Conservation (phyloP, 2,797 vertebrate species). For the Presbytis comata region DNA sequence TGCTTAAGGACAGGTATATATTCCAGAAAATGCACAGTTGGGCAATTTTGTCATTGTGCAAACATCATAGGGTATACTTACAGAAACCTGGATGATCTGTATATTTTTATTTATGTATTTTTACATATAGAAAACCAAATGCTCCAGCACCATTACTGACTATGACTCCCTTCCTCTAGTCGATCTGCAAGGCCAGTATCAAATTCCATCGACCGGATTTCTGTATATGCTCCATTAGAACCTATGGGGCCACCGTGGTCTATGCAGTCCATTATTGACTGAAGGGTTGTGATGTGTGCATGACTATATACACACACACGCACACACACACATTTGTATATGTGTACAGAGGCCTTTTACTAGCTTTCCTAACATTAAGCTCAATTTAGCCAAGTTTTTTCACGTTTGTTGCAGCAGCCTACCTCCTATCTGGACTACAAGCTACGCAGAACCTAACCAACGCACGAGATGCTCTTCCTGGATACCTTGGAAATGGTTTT, state of each 20-base stretch:
- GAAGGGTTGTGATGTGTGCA: background rate
- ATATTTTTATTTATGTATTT: background rate
- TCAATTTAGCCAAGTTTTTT: background rate
- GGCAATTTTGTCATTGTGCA: background rate
- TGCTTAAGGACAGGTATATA: background rate
- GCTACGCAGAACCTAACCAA: background rate
- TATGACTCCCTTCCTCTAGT: background rate
- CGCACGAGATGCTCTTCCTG: background rate
- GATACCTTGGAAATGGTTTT: background rate
- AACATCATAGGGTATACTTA: background rate
- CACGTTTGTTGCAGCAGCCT: background rate
- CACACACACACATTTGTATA: background rate
- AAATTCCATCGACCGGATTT: background rate
- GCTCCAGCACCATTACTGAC: background rate
- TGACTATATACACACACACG: background rate
- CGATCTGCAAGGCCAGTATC: background rate
- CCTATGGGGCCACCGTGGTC: no score
- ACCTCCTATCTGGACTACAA: background rate
- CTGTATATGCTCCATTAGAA: background rate
- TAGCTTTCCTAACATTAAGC: background rate
- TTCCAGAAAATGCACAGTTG: background rate
- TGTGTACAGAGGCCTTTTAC: background rate
- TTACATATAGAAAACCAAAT: background rate
- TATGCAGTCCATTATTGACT: fast-evolving
- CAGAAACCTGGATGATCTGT: background rate